These are phyloP conservation scores for Papilio dardanus DNA, from an alignment of 1,140 invertebrate genomes.

Conservation along the genomic window DNA sequence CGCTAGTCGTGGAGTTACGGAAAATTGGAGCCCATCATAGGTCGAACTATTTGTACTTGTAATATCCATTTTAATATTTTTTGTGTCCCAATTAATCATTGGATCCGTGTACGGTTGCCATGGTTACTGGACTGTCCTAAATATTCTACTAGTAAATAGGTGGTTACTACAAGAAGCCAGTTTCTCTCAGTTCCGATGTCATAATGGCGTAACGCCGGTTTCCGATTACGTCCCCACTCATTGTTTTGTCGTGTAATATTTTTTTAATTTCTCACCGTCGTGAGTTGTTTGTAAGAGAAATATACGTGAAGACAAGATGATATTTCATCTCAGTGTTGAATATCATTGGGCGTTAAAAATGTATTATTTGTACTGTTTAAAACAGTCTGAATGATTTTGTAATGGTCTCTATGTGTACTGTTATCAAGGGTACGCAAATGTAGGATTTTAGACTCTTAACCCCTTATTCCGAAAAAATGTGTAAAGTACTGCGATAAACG, in stretches of 20 bases:
- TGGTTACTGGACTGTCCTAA: not conserved
- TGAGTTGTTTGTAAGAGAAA: not conserved
- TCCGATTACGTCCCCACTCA: slow-evolving; percentile 21
- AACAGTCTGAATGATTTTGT: no score
- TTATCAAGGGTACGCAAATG: no score
- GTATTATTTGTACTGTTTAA: no score
- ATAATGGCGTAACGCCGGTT: slow-evolving; percentile 16
- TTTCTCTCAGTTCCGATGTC: slow-evolving; percentile 23
- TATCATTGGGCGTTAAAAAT: not conserved
- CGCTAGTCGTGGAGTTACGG: no score
- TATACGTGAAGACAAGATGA: not conserved
- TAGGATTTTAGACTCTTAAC: no score
- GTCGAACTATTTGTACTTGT: no score
- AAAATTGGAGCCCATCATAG: no score
- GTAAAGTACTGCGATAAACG: no score
- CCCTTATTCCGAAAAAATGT: no score
- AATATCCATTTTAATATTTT: no score
- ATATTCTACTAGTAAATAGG: not conserved
- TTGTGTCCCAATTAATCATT: not conserved
- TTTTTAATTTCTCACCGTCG: slow-evolving; percentile 1
- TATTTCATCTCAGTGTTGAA: not conserved
- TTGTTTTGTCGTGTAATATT: slow-evolving; percentile 19
- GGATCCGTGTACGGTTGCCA: no score
- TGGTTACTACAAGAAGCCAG: not conserved
- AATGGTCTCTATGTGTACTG: no score